A percentile compares a stretch with the other conserved stretches of the same genome.
These are phyloP conservation scores for Ivindomyrus marchei DNA, from an alignment of 2,113 vertebrate species.

Conservation along the genomic window DNA sequence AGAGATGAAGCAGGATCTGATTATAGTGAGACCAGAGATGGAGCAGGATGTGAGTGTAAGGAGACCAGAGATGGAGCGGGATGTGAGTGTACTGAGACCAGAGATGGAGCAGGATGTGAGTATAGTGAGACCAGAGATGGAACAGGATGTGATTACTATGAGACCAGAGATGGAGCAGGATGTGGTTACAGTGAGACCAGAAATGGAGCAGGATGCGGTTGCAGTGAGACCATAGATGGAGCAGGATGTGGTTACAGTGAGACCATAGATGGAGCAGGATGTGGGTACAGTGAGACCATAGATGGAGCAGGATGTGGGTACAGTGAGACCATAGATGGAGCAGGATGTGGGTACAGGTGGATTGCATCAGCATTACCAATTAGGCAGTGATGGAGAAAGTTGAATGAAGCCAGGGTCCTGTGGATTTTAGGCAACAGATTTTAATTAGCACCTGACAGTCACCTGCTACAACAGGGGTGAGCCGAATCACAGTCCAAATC, in stretches of 20 bases:
- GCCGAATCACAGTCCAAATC: neutral
- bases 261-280: neutral
- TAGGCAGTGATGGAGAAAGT: neutral
- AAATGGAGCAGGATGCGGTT: neutral
- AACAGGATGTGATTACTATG: neutral
- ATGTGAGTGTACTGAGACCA: neutral
- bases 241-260: neutral
- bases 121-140: neutral
- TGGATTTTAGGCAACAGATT: neutral
- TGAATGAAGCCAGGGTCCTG: neutral
- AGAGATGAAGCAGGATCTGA: neutral
- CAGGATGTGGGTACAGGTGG: neutral
- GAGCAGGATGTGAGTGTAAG: neutral
- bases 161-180: neutral
- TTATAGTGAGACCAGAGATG: neutral
- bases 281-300: neutral
- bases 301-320: neutral
- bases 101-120: neutral
- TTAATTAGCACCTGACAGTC: neutral
- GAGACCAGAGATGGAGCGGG: neutral
- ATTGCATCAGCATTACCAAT: neutral
- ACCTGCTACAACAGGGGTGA: neutral
- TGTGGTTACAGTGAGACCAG: rapidly evolving
- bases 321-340: neutral
- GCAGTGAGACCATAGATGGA: neutral